These are phyloP conservation scores for Empidonax traillii DNA, from an alignment of 2,113 vertebrate genomes.

Conservation along the genomic window DNA sequence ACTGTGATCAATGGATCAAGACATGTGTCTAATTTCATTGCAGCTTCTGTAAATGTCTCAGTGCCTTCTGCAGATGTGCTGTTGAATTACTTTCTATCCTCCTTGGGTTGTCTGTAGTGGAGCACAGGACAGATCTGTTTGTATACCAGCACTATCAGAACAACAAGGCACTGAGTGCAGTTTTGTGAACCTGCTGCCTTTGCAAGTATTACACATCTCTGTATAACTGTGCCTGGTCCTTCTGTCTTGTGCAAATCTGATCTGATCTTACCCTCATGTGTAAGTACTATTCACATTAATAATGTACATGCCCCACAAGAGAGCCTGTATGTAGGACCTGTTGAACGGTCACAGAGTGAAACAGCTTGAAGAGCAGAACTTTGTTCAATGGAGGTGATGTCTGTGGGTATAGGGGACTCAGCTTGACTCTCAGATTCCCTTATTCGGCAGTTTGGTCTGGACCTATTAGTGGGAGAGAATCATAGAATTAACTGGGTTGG, in stretches of 20 bases:
- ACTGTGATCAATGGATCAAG: conserved; percentile 21
- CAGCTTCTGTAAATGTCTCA: not conserved
- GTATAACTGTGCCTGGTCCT: not conserved
- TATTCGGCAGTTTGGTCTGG: not conserved
- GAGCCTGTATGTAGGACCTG: not conserved
- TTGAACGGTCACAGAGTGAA: not conserved
- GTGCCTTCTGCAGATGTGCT: not conserved
- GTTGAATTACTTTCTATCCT: not conserved
- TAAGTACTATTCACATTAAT: not conserved
- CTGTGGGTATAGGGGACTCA: not conserved
- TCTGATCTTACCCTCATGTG: not conserved
- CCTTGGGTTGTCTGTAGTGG: not conserved
- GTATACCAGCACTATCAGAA: not conserved
- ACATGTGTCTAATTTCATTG: conserved; percentile 12
- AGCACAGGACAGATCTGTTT: not conserved
- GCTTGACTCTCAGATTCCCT: not conserved
- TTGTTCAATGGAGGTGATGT: not conserved
- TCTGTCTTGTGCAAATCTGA: not conserved
- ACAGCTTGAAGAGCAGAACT: not conserved
- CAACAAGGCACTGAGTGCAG: not conserved
- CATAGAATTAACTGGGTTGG: too few relatives aligned
- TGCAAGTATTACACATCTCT: not conserved
- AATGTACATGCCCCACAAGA: not conserved
- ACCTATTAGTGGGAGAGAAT: not conserved
- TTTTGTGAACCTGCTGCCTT: not conserved